A percentile compares a stretch with the other conserved stretches of the same genome.
Conservation (phyloP, 1,140 invertebrate species). For the Drosophila repletoides region DNA sequence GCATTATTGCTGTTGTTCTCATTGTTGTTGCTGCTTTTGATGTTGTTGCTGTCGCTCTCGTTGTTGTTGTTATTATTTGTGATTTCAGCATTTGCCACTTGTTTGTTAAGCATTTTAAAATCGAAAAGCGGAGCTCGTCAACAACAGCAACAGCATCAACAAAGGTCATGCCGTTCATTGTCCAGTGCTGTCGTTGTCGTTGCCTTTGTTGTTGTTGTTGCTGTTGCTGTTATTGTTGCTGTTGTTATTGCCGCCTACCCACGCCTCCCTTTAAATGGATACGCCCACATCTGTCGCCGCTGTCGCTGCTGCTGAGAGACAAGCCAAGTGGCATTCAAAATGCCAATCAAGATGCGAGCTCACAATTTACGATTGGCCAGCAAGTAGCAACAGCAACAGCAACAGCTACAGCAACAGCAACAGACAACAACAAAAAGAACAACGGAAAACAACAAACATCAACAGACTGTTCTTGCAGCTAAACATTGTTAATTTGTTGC, state of each 20-base stretch:
- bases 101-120: slow-evolving; percentile 65
- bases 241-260: not conserved
- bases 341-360: slow-evolving; percentile 47
- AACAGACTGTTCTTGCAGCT: slow-evolving; percentile 31
- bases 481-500: slow-evolving; percentile 23
- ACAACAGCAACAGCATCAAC: slow-evolving; percentile 13
- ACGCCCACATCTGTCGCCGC: slow-evolving; percentile 38
- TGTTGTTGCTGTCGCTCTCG: slow-evolving; percentile 19
- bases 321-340: slow-evolving; percentile 45
- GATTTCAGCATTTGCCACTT: slow-evolving; percentile 58
- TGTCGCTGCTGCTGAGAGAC: slow-evolving; percentile 36
- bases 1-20: not conserved
- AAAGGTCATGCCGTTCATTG: slow-evolving; percentile 66
- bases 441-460: slow-evolving; percentile 5
- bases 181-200: slow-evolving; percentile 45
- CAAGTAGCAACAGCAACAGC: slow-evolving; percentile 5
- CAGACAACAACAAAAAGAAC: slow-evolving; percentile 1
- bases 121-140: slow-evolving; percentile 52
- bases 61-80: slow-evolving; percentile 38
- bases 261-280: slow-evolving; percentile 1
- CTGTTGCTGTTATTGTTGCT: not conserved
- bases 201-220: slow-evolving; percentile 2
- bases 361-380: slow-evolving; percentile 63
- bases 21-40: slow-evolving; percentile 16
- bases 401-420: slow-evolving; percentile 5